A percentile compares a stretch with the other conserved stretches of the same genome.
These are phyloP conservation scores for Mnemiopsis leidyi DNA, from an alignment of 37 sponge, comb jelly and placozoan genomes.

Conservation along the genomic window DNA sequence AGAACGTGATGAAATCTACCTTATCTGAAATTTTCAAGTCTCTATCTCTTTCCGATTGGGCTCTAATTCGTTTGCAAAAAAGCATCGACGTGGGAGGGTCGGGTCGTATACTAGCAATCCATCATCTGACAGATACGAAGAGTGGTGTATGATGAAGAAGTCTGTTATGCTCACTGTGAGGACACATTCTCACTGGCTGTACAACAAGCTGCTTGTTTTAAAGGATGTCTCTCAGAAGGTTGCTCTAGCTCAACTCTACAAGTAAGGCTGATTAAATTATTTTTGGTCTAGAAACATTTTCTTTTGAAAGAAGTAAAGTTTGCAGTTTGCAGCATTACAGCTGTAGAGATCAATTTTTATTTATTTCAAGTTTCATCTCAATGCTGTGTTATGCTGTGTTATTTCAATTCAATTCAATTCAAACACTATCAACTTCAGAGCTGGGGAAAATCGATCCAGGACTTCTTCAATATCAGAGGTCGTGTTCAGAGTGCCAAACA, in stretches of 20 bases:
- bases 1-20: too few species aligned
- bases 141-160: background rate
- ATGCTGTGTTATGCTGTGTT: background rate
- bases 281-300: too few species aligned
- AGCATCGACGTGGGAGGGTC: too few species aligned
- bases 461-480: background rate
- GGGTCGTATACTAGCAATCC: too few species aligned
- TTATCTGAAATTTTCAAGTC: too few species aligned
- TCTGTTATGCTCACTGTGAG: background rate
- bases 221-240: slow-evolving; percentile 14
- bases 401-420: background rate
- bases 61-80: too few species aligned
- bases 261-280: background rate
- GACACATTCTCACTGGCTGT: background rate
- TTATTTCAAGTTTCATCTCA: background rate
- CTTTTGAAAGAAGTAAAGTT: too few species aligned
- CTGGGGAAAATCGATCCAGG: background rate
- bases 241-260: background rate
- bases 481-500: background rate
- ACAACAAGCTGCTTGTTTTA: slow-evolving; percentile 30
- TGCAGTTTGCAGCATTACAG: too few species aligned
- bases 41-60: too few species aligned
- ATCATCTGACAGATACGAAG: background rate
- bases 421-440: background rate
- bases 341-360: too few species aligned